Conservation (phyloP, 1,140 invertebrate genomes). For the Ceratosolen fusciceps region DNA sequence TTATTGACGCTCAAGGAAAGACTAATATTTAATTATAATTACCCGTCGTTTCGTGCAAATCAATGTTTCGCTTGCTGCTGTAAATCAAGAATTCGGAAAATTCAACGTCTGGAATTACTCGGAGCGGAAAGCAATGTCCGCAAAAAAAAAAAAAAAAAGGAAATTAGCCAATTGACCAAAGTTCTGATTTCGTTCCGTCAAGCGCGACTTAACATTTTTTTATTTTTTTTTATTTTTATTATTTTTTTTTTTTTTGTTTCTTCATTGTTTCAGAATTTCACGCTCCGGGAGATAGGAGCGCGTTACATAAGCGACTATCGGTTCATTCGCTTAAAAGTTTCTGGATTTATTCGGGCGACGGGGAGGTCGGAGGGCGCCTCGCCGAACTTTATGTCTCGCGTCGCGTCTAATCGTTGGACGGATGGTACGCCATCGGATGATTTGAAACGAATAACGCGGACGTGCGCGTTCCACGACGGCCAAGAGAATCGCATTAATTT, state of each 20-base stretch:
- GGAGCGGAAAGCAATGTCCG: constrained; percentile 3
- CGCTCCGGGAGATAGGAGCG: background rate
- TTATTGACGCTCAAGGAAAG: no score
- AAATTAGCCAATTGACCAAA: background rate
- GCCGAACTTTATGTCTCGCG: no score
- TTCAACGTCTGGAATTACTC: background rate
- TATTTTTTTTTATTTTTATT: no score
- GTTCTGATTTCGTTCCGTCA: constrained; percentile 1
- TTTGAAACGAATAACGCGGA: background rate
- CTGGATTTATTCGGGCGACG: background rate
- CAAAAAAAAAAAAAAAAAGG: background rate
- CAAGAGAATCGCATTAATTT: background rate
- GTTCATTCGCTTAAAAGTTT: background rate
- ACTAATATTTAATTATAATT: no score
- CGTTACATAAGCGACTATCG: background rate
- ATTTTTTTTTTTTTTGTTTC: no score
- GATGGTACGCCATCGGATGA: background rate
- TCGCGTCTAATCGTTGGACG: no score
- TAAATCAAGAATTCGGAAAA: no score
- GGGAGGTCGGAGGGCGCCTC: background rate
- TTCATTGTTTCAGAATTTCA: constrained; percentile 13
- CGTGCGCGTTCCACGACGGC: background rate
- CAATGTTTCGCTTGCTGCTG: no score
- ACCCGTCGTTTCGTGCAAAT: no score
- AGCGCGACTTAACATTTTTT: background rate